Base-by-base conservation (phyloP, 2,888 invertebrate genomes). In the Spodoptera exigua region DNA sequence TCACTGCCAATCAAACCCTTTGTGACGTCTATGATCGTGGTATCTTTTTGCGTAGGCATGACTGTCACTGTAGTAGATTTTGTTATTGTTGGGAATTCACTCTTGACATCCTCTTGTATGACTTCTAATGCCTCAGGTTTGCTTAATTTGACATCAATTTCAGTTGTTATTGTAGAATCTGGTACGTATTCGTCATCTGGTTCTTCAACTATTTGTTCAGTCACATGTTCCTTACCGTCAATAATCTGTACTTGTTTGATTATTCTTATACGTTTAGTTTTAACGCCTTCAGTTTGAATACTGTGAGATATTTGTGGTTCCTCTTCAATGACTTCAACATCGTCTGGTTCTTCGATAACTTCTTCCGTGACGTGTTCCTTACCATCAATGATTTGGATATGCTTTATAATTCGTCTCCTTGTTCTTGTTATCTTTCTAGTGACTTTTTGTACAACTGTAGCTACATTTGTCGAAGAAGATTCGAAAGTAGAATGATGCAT, bases 341-440 rank as follows among this genome's bases (percentile, higher is more conserved):
- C 96, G 83, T 97, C 97, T 0, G 98, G 98, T 87, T 98, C 98
- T 81, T 98, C 98, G 52, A 97, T 95, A 0, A 98, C 93, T 90
- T 98, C 97, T 89, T 98, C 98, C 1, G 96, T 96, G 0, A 97
- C 95, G 65, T 96, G 96, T 87, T 98, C 98, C 87, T 97, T 96
- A 0, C 98, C 98, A 85, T 98, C 96, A 62, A 98, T 95, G 7
- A 97, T 96, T 18, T 96, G 96, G 13, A 97, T 95, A 74, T 96
- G 96, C 76, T 96, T 95, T 41, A 98, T 96, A 14, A 97, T 96
- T 74, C 96, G 96, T 60, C 96, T 95, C 21, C 96, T 96, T 78
- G 96, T 97, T 65, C 96, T 95, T 27, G 97, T 96, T 12, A 97
- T 95, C 84, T 96, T 95, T 79, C 96, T 94, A 0, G 97, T 97